Percentiles rank a stretch among this genome's conserved stretches.
phyloP scores from a whole-genome alignment of 2,797 vertebrate species.

The Pelodytes ibericus region DNA sequence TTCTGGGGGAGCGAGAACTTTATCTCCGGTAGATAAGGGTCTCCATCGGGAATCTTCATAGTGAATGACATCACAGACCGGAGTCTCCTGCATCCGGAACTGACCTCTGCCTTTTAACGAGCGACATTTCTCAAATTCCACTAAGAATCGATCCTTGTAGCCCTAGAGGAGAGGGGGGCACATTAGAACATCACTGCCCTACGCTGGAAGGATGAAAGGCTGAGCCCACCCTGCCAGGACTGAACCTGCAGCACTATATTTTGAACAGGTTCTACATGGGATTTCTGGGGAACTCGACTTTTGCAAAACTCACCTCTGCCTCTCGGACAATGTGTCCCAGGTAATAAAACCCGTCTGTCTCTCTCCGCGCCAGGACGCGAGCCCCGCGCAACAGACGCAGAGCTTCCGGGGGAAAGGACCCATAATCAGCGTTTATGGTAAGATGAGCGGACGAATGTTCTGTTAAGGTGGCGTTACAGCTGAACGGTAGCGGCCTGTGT shows the following conservation, averaged over 20 bases:
- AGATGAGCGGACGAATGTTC: background rate
- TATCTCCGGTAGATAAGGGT: conserved; percentile 63
- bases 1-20: conserved; percentile 66
- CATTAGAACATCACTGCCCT: too few relatives aligned
- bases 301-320: conserved; percentile 54
- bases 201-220: too few relatives aligned
- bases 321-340: conserved; percentile 62
- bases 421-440: conserved; percentile 1
- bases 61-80: conserved; percentile 64
- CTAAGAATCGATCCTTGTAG: conserved; percentile 59
- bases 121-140: conserved; percentile 62
- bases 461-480: background rate
- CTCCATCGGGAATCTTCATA: conserved; percentile 59
- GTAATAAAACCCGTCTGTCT: conserved; percentile 66
- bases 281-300: background rate
- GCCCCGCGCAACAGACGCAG: conserved; percentile 56
- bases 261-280: too few relatives aligned
- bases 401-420: background rate
- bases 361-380: conserved; percentile 65
- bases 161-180: conserved; percentile 26
- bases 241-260: too few relatives aligned
- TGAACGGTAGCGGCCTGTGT: conserved; percentile 52
- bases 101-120: conserved; percentile 48
- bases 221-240: too few relatives aligned
- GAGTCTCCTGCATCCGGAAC: conserved; percentile 59